phyloP scores from a whole-genome alignment of 53 echinoderm and acorn worm genomes.

The Mesocentrotus franciscanus region DNA sequence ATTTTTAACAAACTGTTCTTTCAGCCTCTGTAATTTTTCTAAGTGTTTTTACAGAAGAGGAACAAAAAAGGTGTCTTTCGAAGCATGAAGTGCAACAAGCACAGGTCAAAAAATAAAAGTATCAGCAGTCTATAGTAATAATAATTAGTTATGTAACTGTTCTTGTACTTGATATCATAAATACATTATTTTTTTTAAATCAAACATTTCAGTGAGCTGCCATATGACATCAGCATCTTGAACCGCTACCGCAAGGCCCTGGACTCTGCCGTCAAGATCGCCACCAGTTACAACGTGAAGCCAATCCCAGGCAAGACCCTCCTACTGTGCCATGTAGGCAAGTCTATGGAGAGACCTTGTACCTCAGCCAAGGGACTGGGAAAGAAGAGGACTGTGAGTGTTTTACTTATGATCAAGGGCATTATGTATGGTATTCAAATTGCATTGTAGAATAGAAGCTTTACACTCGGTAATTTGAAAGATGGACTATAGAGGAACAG shows the following conservation, averaged over 20 bases:
- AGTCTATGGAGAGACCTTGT: conserved; percentile 79
- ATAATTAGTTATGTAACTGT: background rate
- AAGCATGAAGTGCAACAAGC: too few species aligned
- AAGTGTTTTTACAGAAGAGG: too few species aligned
- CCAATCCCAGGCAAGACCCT: conserved; percentile 91
- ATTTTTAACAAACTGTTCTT: background rate
- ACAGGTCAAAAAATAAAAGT: too few species aligned
- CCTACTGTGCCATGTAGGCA: conserved; percentile 84
- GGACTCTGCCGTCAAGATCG: conserved; percentile 94
- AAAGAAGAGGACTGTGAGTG: conserved; percentile 77
- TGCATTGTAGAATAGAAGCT: too few species aligned
- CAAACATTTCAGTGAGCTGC: conserved; percentile 61
- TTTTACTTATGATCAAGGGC: background rate
- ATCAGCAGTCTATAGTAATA: too few species aligned
- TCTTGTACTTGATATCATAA: background rate
- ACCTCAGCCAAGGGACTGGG: conserved; percentile 84
- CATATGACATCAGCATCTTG: conserved; percentile 72
- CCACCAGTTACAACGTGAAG: conserved; percentile 94
- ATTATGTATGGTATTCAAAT: too few species aligned
- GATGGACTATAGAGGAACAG: too few species aligned
- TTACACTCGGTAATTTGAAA: too few species aligned
- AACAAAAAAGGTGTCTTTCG: too few species aligned
- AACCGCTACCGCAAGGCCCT: conserved; percentile 91
- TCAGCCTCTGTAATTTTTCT: too few species aligned
- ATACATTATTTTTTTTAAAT: background rate